A percentile compares a stretch with the other conserved stretches of the same genome.
Conservation (phyloP, 2,888 invertebrate species). For the Heliconius ismenius region DNA sequence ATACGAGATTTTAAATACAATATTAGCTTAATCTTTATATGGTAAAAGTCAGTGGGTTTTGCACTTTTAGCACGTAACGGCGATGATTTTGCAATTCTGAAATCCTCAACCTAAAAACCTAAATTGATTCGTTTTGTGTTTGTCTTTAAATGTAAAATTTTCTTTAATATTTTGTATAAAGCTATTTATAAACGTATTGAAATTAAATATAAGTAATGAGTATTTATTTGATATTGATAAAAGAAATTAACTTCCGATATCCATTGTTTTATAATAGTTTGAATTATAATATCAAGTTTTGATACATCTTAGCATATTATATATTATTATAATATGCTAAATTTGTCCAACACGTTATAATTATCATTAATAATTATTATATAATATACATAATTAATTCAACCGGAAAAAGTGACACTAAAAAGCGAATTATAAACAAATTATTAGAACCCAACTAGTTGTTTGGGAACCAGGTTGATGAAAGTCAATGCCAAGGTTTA, state of each 20-base stretch:
- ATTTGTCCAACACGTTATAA: conserved; percentile 20
- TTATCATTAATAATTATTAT: conserved; percentile 22
- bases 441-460: conserved; percentile 35
- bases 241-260: background rate
- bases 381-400: conserved; percentile 2
- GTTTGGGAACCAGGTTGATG: conserved; percentile 43
- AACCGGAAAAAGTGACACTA: conserved; percentile 36
- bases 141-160: background rate
- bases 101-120: conserved; percentile 26
- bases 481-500: conserved; percentile 61
- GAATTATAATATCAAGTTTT: no score
- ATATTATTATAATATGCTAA: background rate
- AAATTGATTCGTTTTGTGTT: conserved; percentile 15
- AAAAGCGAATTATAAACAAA: conserved; percentile 36
- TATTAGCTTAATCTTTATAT: conserved; percentile 31
- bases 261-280: no score
- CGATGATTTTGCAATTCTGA: conserved; percentile 1
- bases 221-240: background rate
- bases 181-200: background rate
- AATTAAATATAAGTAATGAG: background rate
- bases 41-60: conserved; percentile 29
- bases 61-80: conserved; percentile 10
- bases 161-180: background rate
- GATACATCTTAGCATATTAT: no score
- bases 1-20: conserved; percentile 31